These are phyloP conservation scores for Drosophila santomea DNA, from an alignment of 1,140 invertebrate species.

Conservation along the genomic window DNA sequence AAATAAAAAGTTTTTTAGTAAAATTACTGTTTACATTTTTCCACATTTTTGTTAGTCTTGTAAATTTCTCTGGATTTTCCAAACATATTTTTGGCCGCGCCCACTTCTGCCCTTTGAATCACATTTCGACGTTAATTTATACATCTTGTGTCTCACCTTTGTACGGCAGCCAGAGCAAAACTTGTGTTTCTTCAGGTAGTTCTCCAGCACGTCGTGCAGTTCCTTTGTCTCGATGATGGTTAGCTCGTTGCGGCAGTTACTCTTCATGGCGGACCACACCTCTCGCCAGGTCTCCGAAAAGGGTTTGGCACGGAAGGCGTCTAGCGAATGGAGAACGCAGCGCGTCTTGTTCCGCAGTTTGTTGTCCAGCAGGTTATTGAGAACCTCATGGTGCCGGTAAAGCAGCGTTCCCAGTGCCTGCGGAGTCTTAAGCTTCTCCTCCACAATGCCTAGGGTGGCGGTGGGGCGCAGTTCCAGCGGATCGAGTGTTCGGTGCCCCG, in stretches of 20 bases:
- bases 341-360: conserved; percentile 94
- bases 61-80: no score
- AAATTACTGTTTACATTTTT: no score
- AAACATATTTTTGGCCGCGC: no score
- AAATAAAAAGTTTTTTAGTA: not conserved
- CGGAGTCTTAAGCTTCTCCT: conserved; percentile 91
- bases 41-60: no score
- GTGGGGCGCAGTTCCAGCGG: conserved; percentile 90
- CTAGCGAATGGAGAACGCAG: conserved; percentile 94
- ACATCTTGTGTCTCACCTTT: conserved; percentile 87
- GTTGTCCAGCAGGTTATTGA: conserved; percentile 91
- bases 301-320: conserved; percentile 92
- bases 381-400: conserved; percentile 92
- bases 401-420: conserved; percentile 92
- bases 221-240: conserved; percentile 93
- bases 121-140: not conserved
- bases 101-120: no score
- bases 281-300: conserved; percentile 90
- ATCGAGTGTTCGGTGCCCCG: conserved; percentile 93
- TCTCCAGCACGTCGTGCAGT: conserved; percentile 93
- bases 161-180: conserved; percentile 96
- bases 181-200: conserved; percentile 95
- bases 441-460: conserved; percentile 90
- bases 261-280: conserved; percentile 95
- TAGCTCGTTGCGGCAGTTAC: conserved; percentile 93